phyloP scores from a whole-genome alignment of 2,797 vertebrate species.

The Acanthurus leucopareius region DNA sequence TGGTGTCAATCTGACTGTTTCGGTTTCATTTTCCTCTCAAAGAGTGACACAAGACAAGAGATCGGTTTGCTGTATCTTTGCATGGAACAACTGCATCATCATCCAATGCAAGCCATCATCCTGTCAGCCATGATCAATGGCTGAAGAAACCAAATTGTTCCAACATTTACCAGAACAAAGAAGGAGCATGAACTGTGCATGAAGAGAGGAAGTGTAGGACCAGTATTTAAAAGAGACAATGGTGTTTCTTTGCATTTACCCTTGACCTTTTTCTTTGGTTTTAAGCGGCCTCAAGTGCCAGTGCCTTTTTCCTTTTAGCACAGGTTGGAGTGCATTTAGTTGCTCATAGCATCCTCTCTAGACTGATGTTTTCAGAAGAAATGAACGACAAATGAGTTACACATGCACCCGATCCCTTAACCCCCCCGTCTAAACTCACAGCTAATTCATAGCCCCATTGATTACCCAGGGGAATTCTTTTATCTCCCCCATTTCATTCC shows the following conservation, averaged over 20 bases:
- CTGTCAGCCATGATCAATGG: background rate
- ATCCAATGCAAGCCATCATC: background rate
- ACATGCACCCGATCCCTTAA: constrained; percentile 71
- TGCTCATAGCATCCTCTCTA: constrained; percentile 41
- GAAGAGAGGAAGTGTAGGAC: background rate
- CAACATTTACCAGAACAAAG: background rate
- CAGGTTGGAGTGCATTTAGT: constrained; percentile 36
- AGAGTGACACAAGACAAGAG: background rate
- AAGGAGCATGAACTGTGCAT: background rate
- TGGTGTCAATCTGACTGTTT: background rate
- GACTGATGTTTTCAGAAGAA: constrained; percentile 76
- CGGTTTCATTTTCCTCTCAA: background rate
- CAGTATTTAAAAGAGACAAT: background rate
- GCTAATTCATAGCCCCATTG: constrained; percentile 86
- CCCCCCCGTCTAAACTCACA: constrained; percentile 71
- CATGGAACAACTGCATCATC: background rate
- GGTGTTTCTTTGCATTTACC: constrained; percentile 6
- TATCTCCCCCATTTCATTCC: constrained; percentile 88
- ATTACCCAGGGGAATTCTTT: constrained; percentile 86
- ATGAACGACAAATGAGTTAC: constrained; percentile 80
- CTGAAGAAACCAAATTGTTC: background rate
- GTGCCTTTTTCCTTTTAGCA: constrained; percentile 17
- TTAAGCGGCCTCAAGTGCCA: constrained; percentile 10
- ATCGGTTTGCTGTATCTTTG: background rate
- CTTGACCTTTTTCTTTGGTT: background rate